These are phyloP conservation scores for Pardosa pseudoannulata DNA, from an alignment of 2,888 invertebrate genomes.

Conservation along the genomic window DNA sequence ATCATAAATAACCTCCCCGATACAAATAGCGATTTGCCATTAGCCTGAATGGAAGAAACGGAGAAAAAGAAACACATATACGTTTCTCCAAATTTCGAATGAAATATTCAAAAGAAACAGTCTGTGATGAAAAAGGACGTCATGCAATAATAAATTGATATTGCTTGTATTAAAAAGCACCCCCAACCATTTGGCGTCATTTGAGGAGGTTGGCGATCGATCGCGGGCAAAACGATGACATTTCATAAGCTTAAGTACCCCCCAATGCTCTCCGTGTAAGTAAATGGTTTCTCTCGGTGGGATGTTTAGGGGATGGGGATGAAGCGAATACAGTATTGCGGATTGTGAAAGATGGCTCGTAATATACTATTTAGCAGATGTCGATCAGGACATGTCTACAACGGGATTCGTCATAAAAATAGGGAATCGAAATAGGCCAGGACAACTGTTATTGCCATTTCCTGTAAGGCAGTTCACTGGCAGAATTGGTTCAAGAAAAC, in stretches of 20 bases:
- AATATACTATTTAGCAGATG: background rate
- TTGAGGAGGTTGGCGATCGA: constrained; percentile 65
- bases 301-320: background rate
- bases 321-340: background rate
- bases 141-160: constrained; percentile 72
- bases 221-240: constrained; percentile 50
- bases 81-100: constrained; percentile 65
- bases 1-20: constrained; percentile 61
- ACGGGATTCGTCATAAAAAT: no score
- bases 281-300: constrained; percentile 1
- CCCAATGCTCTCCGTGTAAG: background rate
- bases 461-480: no score
- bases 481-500: no score
- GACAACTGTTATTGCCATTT: no score
- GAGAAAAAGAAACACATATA: background rate
- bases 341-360: background rate
- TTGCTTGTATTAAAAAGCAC: constrained; percentile 63
- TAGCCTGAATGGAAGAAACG: constrained; percentile 27
- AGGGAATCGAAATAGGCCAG: no score
- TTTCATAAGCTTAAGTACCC: constrained; percentile 64
- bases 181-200: constrained; percentile 66
- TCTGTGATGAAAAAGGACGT: constrained; percentile 61
- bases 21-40: constrained; percentile 36
- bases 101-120: constrained; percentile 59
- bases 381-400: background rate